These are phyloP conservation scores for Fragum whitleyi DNA, from an alignment of 2,888 invertebrate species.

Conservation along the genomic window DNA sequence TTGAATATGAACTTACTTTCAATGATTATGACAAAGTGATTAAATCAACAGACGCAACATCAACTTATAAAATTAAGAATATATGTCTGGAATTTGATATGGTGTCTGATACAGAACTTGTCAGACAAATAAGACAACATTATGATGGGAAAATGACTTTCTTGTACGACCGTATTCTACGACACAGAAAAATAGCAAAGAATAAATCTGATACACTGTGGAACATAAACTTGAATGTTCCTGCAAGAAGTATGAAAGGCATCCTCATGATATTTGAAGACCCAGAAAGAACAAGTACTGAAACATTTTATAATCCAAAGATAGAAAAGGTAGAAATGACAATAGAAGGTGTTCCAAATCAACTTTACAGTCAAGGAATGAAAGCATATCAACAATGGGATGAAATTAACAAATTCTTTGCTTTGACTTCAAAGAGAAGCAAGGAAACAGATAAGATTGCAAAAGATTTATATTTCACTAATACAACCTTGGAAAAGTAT, in stretches of 20 bases:
- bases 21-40: conserved; percentile 49
- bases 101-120: conserved; percentile 46
- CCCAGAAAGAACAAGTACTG: conserved; percentile 35
- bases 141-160: conserved; percentile 41
- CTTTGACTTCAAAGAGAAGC: conserved; percentile 27
- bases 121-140: conserved; percentile 50
- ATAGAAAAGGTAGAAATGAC: conserved; percentile 54
- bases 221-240: conserved; percentile 63
- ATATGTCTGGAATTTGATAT: conserved; percentile 53
- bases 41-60: conserved; percentile 36
- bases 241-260: conserved; percentile 63
- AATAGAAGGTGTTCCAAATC: conserved; percentile 62
- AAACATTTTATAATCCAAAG: conserved; percentile 55
- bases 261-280: conserved; percentile 61
- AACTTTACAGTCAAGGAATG: conserved; percentile 63
- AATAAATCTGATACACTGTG: conserved; percentile 60
- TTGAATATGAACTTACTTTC: conserved; percentile 50
- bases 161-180: conserved; percentile 47
- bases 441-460: conserved; percentile 35
- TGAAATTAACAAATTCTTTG: conserved; percentile 52
- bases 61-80: conserved; percentile 52
- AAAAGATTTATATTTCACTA: conserved; percentile 28
- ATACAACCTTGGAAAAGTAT: conserved; percentile 32
- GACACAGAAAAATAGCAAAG: conserved; percentile 50
- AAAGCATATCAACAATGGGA: conserved; percentile 63